Evolutionary conservation across 1,140 invertebrate genomes (phyloP), one percentile per base, ranked within the genome.

Genomic region (Ceratina japonica): DNA sequence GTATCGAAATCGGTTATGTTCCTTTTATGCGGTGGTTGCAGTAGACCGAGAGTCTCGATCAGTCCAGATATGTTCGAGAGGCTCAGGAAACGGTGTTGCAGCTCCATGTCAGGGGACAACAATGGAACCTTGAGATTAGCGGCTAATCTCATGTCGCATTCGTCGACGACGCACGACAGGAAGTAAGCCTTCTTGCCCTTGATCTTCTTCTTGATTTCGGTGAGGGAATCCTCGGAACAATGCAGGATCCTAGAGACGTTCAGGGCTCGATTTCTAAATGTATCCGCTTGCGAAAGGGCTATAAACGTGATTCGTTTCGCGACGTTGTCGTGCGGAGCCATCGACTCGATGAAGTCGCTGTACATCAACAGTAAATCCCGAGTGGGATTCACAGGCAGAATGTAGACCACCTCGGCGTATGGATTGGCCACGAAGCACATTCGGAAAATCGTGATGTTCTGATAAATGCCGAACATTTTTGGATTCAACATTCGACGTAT

Each of bases 91-190:
- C 59, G 44, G 0, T 18, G n/a, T 20, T 85, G 81, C 10, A 79
- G 18, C 5, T 80, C 71, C 69, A 86, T 77, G 13, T 82, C 81
- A 0, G 64, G 65, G 2, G 73, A 58, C 3, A 86, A n/a, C n/a
- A 82, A 37, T 2, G 85, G 80, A 3, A 86, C 7, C 1, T 56
- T 20, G 0, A 86, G 65, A 1, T 37, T 62, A 0, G 74, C 85
- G 1, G 83, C 74, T 1, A 85, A 13, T 20, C 69, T 70, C 24
- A 86, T 70, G 16, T 86, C 85, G 51, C 85, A 86, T 16, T 86
- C 85, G 64, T 86, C 85, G 44, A 86, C n/a, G 7, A 83, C 22
- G 73, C 72, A 83, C 0, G 85, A 83, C 20, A 86, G 56, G 18
- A 80, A 61, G n/a, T 76, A 86, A 10, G 81, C 81, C 1, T 22